Evolutionary conservation across 1,140 invertebrate species (phyloP), one percentile per base, ranked within the genome.

Genomic region (Psix sp.): DNA sequence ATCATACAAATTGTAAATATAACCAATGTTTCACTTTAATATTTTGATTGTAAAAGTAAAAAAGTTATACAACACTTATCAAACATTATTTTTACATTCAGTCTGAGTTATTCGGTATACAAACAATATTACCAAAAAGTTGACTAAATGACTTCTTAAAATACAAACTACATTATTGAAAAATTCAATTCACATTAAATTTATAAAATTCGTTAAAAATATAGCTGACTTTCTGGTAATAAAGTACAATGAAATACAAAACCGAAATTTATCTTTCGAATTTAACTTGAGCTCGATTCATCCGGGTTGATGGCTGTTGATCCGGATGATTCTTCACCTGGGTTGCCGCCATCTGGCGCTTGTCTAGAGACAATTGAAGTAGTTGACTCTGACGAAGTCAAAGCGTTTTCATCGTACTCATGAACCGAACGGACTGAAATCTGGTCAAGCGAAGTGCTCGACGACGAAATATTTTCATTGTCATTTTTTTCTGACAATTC

Each of bases 311-410:
- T 24, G 11, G 66, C 54, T 0, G 46, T 43, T 15, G 40, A 43
- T 11, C 33, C 51, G 0, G 20, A 20, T 3, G 77, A 35, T 65
- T 86, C 85, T 57, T 86, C 85, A 5, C 79, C 43, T 1, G 85
- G 84, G 42, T 86, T 86, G 0, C 84, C 85, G 15, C 85, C 85
- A 52, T 86, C 85, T 6, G 85, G 85, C 1, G 85, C 85, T 73
- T 86, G 85, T 54, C 85, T 77, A 1, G 82, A 83, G n/a, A 81
- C 49, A 13, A 66, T 80, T 10, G 77, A 78, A n/a, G 78, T 68
- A 5, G 82, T 80, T 4, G 76, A 75, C 48, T 82, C 76, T 4
- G 80, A 77, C 2, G 77, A 74, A 16, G 63, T 77, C 13, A 77
- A 39, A 21, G 40, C 60, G 31, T 67, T 71, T 43, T 80, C 76